Percentiles rank a stretch among this genome's conserved stretches.
phyloP scores from a whole-genome alignment of 2,888 invertebrate species.

The Hydriomena furcata region DNA sequence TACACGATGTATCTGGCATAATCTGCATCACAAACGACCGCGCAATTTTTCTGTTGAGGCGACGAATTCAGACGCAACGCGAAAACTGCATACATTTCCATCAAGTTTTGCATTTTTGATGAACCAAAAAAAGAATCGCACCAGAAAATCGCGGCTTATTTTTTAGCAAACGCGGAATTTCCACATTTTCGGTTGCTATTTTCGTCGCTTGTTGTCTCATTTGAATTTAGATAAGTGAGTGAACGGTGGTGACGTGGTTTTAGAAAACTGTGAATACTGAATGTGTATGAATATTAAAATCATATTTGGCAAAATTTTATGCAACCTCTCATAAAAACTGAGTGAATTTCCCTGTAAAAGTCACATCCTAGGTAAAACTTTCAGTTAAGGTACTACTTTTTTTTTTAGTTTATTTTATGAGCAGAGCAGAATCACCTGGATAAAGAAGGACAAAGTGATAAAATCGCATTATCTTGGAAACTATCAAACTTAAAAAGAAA shows the following conservation, averaged over 20 bases:
- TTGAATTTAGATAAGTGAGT: constrained; percentile 35
- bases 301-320: constrained; percentile 41
- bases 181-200: constrained; percentile 34
- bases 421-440: no score
- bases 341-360: not conserved
- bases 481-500: no score
- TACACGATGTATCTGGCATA: constrained; percentile 27
- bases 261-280: constrained; percentile 53
- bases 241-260: constrained; percentile 50
- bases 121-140: constrained; percentile 57
- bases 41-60: constrained; percentile 56
- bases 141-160: constrained; percentile 45
- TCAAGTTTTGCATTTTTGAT: constrained; percentile 78
- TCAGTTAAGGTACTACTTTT: no score
- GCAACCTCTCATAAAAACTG: not conserved
- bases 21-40: constrained; percentile 63
- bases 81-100: constrained; percentile 71
- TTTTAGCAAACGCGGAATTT: constrained; percentile 30
- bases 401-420: no score
- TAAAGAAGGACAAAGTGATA: no score
- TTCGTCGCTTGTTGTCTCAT: constrained; percentile 36
- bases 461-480: no score
- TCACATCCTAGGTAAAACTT: no score
- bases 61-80: constrained; percentile 40
- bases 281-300: constrained; percentile 19